These are phyloP conservation scores for Rosalia funebris DNA, from an alignment of 2,888 invertebrate genomes.

Conservation along the genomic window DNA sequence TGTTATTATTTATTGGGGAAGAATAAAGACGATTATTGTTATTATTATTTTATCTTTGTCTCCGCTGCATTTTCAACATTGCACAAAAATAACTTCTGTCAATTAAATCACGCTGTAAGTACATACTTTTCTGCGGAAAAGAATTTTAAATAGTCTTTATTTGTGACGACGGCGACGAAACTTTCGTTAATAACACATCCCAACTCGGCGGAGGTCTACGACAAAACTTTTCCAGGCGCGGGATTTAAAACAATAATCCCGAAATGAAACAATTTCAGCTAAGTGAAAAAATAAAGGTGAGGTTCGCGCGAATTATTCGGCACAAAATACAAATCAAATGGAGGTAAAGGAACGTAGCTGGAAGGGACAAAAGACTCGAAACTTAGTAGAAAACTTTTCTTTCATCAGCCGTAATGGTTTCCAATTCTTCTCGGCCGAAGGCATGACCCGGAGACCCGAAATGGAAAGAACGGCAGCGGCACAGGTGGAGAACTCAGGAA, in stretches of 20 bases:
- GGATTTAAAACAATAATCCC: conserved; percentile 49
- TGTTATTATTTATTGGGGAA: too few species aligned
- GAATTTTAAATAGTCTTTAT: conserved; percentile 21
- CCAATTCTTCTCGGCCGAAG: conserved; percentile 60
- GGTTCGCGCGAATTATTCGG: conserved; percentile 49
- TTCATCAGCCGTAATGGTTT: conserved; percentile 65
- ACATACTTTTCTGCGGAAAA: neutral
- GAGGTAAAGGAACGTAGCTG: conserved; percentile 56
- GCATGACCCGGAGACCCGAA: conserved; percentile 49
- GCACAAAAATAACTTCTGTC: too few species aligned
- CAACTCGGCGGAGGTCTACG: conserved; percentile 35
- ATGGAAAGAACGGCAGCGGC: conserved; percentile 24
- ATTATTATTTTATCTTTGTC: too few species aligned
- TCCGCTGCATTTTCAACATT: too few species aligned
- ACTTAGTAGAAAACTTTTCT: conserved; percentile 64
- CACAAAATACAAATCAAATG: conserved; percentile 61
- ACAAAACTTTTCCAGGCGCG: conserved; percentile 39
- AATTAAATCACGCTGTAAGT: too few species aligned
- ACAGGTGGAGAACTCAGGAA: conserved; percentile 38
- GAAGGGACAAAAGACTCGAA: conserved; percentile 61
- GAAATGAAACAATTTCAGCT: conserved; percentile 55
- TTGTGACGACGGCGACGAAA: conserved; percentile 27
- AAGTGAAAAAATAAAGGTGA: conserved; percentile 58
- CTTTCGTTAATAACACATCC: conserved; percentile 45
- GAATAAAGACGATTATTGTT: too few species aligned